A percentile compares a stretch with the other conserved stretches of the same genome.
phyloP scores from a whole-genome alignment of 2,113 vertebrate species.

The Paracanthobrama guichenoti region DNA sequence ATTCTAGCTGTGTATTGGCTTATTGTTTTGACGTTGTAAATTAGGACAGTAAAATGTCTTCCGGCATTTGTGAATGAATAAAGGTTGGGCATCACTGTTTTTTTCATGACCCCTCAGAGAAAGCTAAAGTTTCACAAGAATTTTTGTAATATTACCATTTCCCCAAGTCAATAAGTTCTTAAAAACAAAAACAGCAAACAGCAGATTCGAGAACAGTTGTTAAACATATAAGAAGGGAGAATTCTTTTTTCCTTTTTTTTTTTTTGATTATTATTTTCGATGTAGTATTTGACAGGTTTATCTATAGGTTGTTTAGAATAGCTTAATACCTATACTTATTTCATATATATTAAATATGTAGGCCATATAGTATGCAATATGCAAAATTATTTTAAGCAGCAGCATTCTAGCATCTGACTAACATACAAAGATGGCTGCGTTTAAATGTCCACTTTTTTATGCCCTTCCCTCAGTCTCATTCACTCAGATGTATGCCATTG shows the following conservation, averaged over 20 bases:
- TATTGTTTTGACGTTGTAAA: constrained; percentile 71
- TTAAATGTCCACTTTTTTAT: too few relatives aligned
- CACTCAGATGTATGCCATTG: too few relatives aligned
- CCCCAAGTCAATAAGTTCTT: background rate
- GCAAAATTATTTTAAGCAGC: background rate
- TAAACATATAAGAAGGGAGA: background rate
- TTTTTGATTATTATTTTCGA: background rate
- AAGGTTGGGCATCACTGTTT: constrained; percentile 47
- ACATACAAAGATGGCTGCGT: background rate
- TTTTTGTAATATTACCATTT: constrained; percentile 44
- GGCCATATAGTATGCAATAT: background rate
- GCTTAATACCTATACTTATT: background rate
- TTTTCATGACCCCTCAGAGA: constrained; percentile 53
- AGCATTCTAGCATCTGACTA: background rate
- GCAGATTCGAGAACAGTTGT: background rate
- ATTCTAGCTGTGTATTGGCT: constrained; percentile 75
- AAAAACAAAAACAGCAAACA: background rate
- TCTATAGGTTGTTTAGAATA: background rate
- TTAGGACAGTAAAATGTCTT: constrained; percentile 66
- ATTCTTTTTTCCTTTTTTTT: too few relatives aligned
- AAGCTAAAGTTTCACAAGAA: constrained; percentile 40
- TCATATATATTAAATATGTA: background rate
- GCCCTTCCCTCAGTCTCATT: too few relatives aligned
- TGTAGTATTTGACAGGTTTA: background rate
- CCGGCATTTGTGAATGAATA: constrained; percentile 64